A percentile compares a stretch with the other conserved stretches of the same genome.
These are phyloP conservation scores for Synergus laeviventris DNA, from an alignment of 2,888 invertebrate species.

Conservation along the genomic window DNA sequence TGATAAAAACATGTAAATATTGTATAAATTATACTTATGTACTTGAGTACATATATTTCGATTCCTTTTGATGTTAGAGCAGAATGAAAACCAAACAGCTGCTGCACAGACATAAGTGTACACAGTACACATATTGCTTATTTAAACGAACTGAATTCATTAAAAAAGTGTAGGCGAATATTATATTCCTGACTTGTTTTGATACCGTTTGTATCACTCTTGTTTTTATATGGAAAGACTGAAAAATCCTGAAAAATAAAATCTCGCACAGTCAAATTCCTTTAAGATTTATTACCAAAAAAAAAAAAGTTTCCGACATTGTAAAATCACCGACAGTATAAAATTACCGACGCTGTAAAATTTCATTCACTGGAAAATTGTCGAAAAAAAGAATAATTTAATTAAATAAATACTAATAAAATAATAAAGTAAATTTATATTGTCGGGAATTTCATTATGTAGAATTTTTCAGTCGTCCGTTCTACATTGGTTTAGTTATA, in stretches of 20 bases:
- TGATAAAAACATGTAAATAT: background rate
- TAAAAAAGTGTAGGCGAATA: background rate
- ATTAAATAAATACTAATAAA: too few species aligned
- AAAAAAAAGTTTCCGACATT: too few species aligned
- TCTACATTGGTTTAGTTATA: background rate
- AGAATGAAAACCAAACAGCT: conserved; percentile 10
- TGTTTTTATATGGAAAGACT: background rate
- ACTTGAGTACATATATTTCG: conserved; percentile 9
- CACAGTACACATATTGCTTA: conserved; percentile 30
- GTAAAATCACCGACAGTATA: too few species aligned
- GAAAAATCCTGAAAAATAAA: too few species aligned
- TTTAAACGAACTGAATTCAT: background rate
- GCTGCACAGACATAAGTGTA: conserved; percentile 5
- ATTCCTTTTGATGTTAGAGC: background rate
- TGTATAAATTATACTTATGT: conserved; percentile 10
- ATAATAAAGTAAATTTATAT: too few species aligned
- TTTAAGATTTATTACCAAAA: too few species aligned
- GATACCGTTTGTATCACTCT: conserved; percentile 3
- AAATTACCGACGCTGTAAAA: too few species aligned
- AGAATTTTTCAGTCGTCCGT: too few species aligned
- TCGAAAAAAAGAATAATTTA: too few species aligned
- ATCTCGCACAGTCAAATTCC: too few species aligned
- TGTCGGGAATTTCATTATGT: too few species aligned
- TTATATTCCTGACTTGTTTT: background rate
- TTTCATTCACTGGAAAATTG: too few species aligned